Evolutionary conservation across 2,113 vertebrate species (phyloP), one percentile per base, ranked within the genome.

Genomic region (Regulus satrapa): DNA sequence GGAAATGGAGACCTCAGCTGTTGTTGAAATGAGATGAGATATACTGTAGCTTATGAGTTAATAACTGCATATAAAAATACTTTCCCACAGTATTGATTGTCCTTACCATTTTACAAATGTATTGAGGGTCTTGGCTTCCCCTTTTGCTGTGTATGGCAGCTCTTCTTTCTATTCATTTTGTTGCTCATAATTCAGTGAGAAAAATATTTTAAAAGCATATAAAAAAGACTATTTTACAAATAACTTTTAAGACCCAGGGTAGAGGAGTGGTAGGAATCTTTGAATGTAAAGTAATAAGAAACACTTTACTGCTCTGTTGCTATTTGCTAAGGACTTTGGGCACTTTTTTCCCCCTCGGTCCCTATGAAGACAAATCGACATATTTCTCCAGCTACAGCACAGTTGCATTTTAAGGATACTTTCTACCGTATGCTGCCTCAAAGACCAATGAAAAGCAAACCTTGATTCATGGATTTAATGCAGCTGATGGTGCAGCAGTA

Each of bases 1-100:
- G 97, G 72, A 97, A 98, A 97, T 97, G 97, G 97, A 98, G 98
- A 98, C 98, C 98, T 99, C 98, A 99, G 98, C 99, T 99, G 98
- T 97, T 98, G 98, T 98, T 98, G 97, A 98, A 99, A 99, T 99
- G 98, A 99, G 99, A 99, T 99, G 99, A 99, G 98, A 98, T 99
- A 98, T 99, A 99, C 99, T 99, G 99, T 99, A 99, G 98, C 98
- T 99, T 99, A 99, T 99, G 99, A 99, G 98, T 99, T 99, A 98
- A 99, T 99, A 99, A 99, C 98, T 98, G 98, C 98, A 99, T 99
- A 99, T 98, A 98, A 98, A 99, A 99, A 99, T 98, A 98, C 98
- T 99, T 99, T 98, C 98, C 98, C 97, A 91, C 96, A 72, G 97
- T 98, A 99, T 99, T 98, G 99, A 99, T 99, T 98, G 98, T 96